Base-by-base conservation (phyloP, 2,797 vertebrate genomes). In the Pseudochromis fuscus region DNA sequence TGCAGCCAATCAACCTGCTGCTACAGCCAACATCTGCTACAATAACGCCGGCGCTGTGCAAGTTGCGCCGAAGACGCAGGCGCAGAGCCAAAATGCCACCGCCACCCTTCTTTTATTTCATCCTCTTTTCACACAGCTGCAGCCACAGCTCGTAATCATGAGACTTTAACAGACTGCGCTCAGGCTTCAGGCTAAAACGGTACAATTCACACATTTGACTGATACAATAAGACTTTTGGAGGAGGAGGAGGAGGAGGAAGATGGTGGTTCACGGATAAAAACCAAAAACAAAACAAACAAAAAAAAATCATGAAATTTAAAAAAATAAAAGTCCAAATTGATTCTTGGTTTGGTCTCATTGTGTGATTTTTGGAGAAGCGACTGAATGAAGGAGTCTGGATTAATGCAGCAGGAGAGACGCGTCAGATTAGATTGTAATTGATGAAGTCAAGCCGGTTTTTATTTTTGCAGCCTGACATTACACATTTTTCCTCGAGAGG, bases 131-230 rank as follows among this genome's bases (percentile, higher is more conserved):
- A 59, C 61, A 59, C 57, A 62, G 52, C 59, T 75, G 48, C 62
- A 61, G 49, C 50, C 37, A 51, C 7, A 31, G 57, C 61, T 53
- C 2, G 8, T 63, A 69, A 75, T 84, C 38, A 65, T 31, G 51
- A 4, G 27, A 30, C 19, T 12, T 45, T 9, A 37, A 51, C 67
- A 21, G 45, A 11, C 15, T 3, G 1, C 21, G 15, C 18, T 31
- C 13, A 15, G 7, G 8, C 27, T 25, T 7, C 15, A 33, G 42
- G 64, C 30, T 27, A 48, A 57, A 67, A 63, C 5, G 12, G 37
- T 33, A 16, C 12, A 21, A 45, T 51, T 2, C 18, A 49, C 30
- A 1, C 12, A 15, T 28, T 13, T n/a, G 19, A 8, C 16, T 25
- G 30, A 52, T n/a, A 16, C 28, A 50, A 27, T 10, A 71, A 38